Conservation (phyloP, 2,888 invertebrate species). For the Plutella xylostella region DNA sequence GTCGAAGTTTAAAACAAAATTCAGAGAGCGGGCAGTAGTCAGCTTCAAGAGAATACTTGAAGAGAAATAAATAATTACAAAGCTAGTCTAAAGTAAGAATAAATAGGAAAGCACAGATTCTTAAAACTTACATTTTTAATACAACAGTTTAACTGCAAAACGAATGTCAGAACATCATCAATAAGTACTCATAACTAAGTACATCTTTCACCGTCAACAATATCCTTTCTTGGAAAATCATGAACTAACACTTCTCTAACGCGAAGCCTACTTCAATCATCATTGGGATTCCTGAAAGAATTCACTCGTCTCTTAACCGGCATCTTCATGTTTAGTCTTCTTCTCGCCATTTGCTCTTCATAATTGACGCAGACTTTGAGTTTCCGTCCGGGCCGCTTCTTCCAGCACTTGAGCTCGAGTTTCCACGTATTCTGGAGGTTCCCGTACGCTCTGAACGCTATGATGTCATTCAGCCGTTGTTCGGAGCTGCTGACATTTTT, state of each 20-base stretch:
- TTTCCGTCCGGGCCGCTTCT: conserved; percentile 27
- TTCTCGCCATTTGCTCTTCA: conserved; percentile 37
- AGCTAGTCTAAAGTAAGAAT: background rate
- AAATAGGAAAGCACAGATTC: conserved; percentile 8
- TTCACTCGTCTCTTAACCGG: background rate
- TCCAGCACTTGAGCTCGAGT: conserved; percentile 53
- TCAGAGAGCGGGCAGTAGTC: conserved; percentile 4
- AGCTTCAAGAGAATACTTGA: background rate
- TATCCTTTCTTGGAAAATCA: too few species aligned
- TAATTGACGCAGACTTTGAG: conserved; percentile 30
- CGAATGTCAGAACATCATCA: too few species aligned
- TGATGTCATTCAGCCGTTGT: conserved; percentile 71
- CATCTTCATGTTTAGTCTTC: conserved; percentile 19
- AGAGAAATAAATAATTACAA: background rate
- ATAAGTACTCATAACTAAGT: too few species aligned
- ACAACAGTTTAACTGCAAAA: background rate
- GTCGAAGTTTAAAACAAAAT: conserved; percentile 44
- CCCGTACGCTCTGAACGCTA: conserved; percentile 70
- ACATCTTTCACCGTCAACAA: too few species aligned
- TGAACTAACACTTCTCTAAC: too few species aligned
- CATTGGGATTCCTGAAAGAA: too few species aligned
- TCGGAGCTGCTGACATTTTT: conserved; percentile 60
- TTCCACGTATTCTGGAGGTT: conserved; percentile 72
- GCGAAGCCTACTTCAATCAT: too few species aligned
- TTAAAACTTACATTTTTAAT: background rate